phyloP scores from a whole-genome alignment of 2,888 invertebrate species.

The Itoplectis maculator region DNA sequence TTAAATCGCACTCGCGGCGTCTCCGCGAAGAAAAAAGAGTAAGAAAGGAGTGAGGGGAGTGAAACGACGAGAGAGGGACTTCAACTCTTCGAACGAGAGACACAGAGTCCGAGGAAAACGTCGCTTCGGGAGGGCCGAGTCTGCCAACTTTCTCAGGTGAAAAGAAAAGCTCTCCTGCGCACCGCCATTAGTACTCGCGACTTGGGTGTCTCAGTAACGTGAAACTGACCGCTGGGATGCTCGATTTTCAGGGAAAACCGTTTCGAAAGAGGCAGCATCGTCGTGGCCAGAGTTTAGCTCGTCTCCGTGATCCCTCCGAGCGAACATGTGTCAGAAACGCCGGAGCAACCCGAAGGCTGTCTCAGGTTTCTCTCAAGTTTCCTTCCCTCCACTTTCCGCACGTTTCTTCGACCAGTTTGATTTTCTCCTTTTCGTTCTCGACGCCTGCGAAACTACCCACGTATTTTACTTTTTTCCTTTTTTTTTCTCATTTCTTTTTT shows the following conservation, averaged over 20 bases:
- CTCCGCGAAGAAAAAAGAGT: no score
- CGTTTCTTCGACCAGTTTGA: background rate
- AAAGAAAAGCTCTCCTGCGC: background rate
- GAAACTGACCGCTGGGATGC: background rate
- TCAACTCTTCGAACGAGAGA: background rate
- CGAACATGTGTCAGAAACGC: constrained; percentile 9
- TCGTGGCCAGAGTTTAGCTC: background rate
- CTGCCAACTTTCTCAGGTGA: constrained; percentile 34
- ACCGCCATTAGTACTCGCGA: background rate
- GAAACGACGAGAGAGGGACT: no score
- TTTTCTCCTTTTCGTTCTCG: background rate
- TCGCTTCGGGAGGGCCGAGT: constrained; percentile 23
- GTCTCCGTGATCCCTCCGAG: background rate
- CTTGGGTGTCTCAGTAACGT: background rate
- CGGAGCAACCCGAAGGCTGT: background rate
- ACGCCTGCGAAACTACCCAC: background rate
- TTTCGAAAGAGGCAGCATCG: background rate
- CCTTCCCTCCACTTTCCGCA: background rate
- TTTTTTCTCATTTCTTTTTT: background rate
- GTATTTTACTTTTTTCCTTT: background rate
- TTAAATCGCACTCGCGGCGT: constrained; percentile 7
- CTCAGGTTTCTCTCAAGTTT: background rate
- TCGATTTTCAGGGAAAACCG: background rate
- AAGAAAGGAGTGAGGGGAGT: no score
- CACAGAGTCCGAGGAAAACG: constrained; percentile 3